These are phyloP conservation scores for Calidris pugnax DNA, from an alignment of 2,113 vertebrate genomes.

Conservation along the genomic window DNA sequence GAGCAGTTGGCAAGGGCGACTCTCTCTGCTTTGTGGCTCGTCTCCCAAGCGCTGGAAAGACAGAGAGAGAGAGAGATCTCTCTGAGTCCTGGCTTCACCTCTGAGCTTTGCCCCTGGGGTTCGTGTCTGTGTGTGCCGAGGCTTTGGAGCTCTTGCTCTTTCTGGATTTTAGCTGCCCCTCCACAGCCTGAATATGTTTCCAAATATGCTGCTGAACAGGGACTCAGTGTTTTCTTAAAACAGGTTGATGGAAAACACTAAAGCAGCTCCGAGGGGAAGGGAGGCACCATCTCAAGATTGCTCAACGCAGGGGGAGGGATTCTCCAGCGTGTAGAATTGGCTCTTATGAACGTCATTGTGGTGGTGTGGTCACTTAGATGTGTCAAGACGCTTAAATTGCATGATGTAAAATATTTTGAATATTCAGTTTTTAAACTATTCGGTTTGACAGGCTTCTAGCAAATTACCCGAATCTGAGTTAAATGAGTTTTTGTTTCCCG, in stretches of 20 bases:
- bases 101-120: neutral
- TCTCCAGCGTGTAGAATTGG: neutral
- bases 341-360: neutral
- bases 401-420: neutral
- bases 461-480: rapidly evolving
- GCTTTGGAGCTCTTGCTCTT: neutral
- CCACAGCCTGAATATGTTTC: neutral
- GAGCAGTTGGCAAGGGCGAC: neutral
- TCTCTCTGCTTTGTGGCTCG: neutral
- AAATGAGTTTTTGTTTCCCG: neutral
- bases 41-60: neutral
- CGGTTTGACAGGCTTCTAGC: neutral
- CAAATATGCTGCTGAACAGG: rapidly evolving
- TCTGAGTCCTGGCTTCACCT: neutral
- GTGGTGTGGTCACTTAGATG: neutral
- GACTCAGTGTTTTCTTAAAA: neutral
- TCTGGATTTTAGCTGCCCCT: neutral
- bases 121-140: rapidly evolving
- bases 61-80: neutral
- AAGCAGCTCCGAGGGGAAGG: neutral
- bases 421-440: neutral
- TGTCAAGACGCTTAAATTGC: neutral
- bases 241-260: neutral
- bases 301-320: neutral
- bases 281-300: neutral